These are phyloP conservation scores for Sinohyriopsis cumingii DNA, from an alignment of 2,888 invertebrate genomes.

Conservation along the genomic window DNA sequence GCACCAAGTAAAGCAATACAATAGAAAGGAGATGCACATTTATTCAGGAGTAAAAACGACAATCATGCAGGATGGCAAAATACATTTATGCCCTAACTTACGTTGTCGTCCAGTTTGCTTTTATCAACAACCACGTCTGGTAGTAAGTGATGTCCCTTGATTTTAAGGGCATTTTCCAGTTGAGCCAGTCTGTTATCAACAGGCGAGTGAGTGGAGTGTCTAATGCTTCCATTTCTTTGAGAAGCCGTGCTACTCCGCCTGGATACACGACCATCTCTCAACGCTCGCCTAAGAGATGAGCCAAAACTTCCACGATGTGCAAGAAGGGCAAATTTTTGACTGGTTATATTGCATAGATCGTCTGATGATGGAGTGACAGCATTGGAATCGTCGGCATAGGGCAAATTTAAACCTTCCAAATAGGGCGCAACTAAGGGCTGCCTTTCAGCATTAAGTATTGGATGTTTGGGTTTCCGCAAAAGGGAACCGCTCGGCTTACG, in stretches of 20 bases:
- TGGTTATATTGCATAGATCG: slow-evolving; percentile 75
- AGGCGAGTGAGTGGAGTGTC: slow-evolving; percentile 92
- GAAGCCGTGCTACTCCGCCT: slow-evolving; percentile 60
- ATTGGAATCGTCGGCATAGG: slow-evolving; percentile 97
- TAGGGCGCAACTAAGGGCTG: slow-evolving; percentile 95
- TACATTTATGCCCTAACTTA: slow-evolving; percentile 36
- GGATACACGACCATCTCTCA: slow-evolving; percentile 28
- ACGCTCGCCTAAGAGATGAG: slow-evolving; percentile 24
- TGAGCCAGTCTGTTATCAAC: slow-evolving; percentile 77
- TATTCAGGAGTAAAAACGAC: too few species aligned
- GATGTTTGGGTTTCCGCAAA: slow-evolving; percentile 47
- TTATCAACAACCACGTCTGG: slow-evolving; percentile 71
- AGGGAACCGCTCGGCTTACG: slow-evolving; percentile 84
- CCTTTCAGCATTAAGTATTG: slow-evolving; percentile 78
- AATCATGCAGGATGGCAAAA: too few species aligned
- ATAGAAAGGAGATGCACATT: too few species aligned
- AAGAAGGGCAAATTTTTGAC: slow-evolving; percentile 73
- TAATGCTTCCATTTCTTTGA: slow-evolving; percentile 49
- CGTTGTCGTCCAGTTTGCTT: slow-evolving; percentile 63
- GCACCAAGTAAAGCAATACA: too few species aligned
- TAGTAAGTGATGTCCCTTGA: slow-evolving; percentile 60
- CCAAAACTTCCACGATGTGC: slow-evolving; percentile 54
- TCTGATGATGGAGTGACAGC: slow-evolving; percentile 98
- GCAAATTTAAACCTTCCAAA: slow-evolving; percentile 81
- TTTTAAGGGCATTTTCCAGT: slow-evolving; percentile 51